A percentile compares a stretch with the other conserved stretches of the same genome.
phyloP scores from a whole-genome alignment of 2,113 vertebrate species.

The Crotalus viridis region DNA sequence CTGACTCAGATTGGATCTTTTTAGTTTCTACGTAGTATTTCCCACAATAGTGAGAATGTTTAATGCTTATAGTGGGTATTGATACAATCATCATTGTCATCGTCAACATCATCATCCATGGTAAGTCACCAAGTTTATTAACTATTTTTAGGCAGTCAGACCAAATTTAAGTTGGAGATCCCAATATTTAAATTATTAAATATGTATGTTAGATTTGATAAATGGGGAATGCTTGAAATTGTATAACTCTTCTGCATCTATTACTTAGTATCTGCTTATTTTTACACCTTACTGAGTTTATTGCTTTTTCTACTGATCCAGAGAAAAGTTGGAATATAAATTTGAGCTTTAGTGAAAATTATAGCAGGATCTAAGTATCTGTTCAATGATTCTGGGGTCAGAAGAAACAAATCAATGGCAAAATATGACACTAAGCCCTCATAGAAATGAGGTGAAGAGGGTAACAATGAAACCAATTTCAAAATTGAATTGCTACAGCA shows the following conservation, averaged over 20 bases:
- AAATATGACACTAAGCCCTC: slow-evolving; percentile 49
- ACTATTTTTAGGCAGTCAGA: not conserved
- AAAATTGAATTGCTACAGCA: slow-evolving; percentile 48
- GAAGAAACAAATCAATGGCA: slow-evolving; percentile 42
- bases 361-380: slow-evolving; percentile 34
- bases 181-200: not conserved
- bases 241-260: slow-evolving; percentile 1
- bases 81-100: not conserved
- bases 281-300: not conserved
- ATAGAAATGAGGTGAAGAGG: slow-evolving; percentile 56
- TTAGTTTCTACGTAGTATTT: not conserved
- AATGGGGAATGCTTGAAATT: slow-evolving; percentile 1
- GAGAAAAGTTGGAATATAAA: slow-evolving; percentile 35
- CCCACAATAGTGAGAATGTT: not conserved
- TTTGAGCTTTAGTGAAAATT: slow-evolving; percentile 39
- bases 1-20: not conserved
- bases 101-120: not conserved
- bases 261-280: not conserved
- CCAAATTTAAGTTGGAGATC: not conserved
- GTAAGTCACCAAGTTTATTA: not conserved
- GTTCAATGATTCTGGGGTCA: slow-evolving; percentile 39
- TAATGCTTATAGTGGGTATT: not conserved
- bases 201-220: slow-evolving; percentile 4
- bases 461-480: slow-evolving; percentile 52
- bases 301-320: slow-evolving; percentile 12